These are phyloP conservation scores for Drosophila auraria DNA, from an alignment of 1,140 invertebrate species.

Conservation along the genomic window DNA sequence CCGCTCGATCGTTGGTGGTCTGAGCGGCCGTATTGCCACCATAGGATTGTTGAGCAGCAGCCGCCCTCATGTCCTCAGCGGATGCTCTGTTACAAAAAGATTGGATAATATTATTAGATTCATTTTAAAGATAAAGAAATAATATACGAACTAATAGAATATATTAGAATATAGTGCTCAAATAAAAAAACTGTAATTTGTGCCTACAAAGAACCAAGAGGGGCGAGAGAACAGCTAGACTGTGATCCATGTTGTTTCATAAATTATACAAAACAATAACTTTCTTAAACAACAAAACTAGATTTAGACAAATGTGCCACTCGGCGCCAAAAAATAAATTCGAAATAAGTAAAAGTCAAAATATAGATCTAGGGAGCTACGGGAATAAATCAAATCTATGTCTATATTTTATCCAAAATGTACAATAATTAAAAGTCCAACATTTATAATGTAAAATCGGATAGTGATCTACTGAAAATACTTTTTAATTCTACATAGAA, in stretches of 20 bases:
- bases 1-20: constrained; percentile 87
- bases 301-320: background rate
- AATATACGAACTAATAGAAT: constrained; percentile 8
- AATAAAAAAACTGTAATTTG: constrained; percentile 13
- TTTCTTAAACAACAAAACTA: background rate
- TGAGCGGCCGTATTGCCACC: constrained; percentile 48
- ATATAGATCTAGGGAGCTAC: constrained; percentile 12
- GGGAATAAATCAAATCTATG: background rate
- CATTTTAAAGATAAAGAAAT: background rate
- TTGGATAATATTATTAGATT: background rate
- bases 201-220: constrained; percentile 38
- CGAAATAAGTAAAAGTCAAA: constrained; percentile 2
- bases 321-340: constrained; percentile 1
- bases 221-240: background rate
- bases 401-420: background rate
- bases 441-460: background rate
- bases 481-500: constrained; percentile 16
- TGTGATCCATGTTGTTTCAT: background rate
- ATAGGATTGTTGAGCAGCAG: constrained; percentile 87
- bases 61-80: constrained; percentile 90
- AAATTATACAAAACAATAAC: background rate
- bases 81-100: constrained; percentile 88
- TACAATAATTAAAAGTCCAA: constrained; percentile 9
- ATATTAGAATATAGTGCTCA: constrained; percentile 19
- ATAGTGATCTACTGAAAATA: constrained; percentile 9